Base-by-base conservation (phyloP, 2,797 vertebrate species). In the Phylloscopus collybita region DNA sequence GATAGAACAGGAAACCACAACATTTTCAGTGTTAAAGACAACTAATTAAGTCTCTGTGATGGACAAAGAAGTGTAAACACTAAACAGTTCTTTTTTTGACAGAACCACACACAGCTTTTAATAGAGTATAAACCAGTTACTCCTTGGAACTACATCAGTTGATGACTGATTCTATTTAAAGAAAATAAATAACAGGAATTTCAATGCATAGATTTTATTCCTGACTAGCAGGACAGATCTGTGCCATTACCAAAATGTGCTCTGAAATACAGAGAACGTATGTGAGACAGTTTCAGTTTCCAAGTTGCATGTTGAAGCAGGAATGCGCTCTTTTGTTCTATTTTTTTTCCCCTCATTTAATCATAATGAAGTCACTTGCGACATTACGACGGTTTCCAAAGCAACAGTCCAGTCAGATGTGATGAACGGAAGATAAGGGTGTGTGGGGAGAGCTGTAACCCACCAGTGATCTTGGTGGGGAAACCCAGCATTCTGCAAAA, bases 321-420 rank as follows among this genome's bases (percentile, higher is more conserved):
- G 92, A 96, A 96, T 94, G 93, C 57, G 82, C 73, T 94, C 96
- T 91, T 97, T 96, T 96, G 94, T 93, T 96, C 94, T 90, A 51
- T 83, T 92, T 92, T 94, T 94, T 93, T 94, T 91, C 87, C 95
- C 95, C 73, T 97, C 95, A 94, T 97, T 97, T 96, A 96, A 96
- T 96, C 95, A 94, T 96, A 96, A 95, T 97, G 95, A 95, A 97
- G 90, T 96, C 95, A 96, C 82, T 96, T 73, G 91, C 23, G 45
- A 95, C 91, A 95, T 66, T 94, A 70, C 75, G 92, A 66, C 70
- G 2, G 88, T 95, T 95, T 93, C 93, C 95, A 80, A 84, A 96
- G 95, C 95, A 96, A 96, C 95, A 93, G 96, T 86, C 93, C 95
- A 88, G 94, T 95, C 90, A 86, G 83, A 96, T 86, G 86, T 61